A percentile compares a stretch with the other conserved stretches of the same genome.
phyloP scores from a whole-genome alignment of 2,888 invertebrate species.

The Heliconius ethilla region DNA sequence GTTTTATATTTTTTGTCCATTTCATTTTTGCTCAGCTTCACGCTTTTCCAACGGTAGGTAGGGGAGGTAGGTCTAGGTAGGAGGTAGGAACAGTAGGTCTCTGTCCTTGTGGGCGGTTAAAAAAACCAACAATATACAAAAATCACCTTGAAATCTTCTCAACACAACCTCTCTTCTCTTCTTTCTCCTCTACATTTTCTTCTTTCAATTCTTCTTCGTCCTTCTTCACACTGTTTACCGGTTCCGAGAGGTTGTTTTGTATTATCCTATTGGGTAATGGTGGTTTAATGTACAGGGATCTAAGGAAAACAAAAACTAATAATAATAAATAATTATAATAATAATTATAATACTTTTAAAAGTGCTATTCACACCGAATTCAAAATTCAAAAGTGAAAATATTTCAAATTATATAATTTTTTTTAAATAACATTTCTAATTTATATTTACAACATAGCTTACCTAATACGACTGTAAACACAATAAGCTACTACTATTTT shows the following conservation, averaged over 20 bases:
- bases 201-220: conserved; percentile 63
- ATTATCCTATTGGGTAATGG: conserved; percentile 64
- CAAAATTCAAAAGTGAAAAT: too few relatives aligned
- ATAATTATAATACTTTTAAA: neutral
- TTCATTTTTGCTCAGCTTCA: neutral
- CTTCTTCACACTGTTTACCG: conserved; percentile 59
- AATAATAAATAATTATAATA: too few relatives aligned
- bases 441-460: too few relatives aligned
- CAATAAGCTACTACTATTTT: too few relatives aligned
- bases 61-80: too few relatives aligned
- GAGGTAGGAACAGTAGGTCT: too few relatives aligned
- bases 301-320: conserved; percentile 47
- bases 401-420: too few relatives aligned
- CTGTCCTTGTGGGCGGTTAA: too few relatives aligned
- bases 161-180: conserved; percentile 63
- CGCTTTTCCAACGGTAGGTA: neutral
- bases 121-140: neutral
- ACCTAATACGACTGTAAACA: too few relatives aligned
- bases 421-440: too few relatives aligned
- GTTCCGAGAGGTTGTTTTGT: conserved; percentile 63
- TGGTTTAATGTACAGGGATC: conserved; percentile 75
- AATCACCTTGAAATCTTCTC: conserved; percentile 70
- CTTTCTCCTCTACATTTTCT: conserved; percentile 54
- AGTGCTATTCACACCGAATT: neutral
- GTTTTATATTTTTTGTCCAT: neutral